Evolutionary conservation across 2,797 vertebrate genomes (phyloP).

Genomic region (Tragelaphus eurycerus): DNA sequence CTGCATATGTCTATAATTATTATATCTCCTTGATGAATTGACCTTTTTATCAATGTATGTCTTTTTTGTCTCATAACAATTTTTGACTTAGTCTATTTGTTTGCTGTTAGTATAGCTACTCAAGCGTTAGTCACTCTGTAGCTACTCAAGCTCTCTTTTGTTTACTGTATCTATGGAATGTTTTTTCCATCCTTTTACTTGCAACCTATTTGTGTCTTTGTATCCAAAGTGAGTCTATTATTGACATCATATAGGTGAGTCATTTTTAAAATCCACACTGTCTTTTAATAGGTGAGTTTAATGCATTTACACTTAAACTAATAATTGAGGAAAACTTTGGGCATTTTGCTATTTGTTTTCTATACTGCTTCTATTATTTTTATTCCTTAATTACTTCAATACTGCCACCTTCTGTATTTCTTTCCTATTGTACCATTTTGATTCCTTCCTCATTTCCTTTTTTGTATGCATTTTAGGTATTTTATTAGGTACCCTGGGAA

Average conservation of each 20-base stretch:
- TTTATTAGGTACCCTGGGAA: neutral
- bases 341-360: neutral
- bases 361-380: neutral
- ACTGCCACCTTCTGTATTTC: neutral
- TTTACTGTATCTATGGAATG: neutral
- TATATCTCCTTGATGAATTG: constrained; percentile 14
- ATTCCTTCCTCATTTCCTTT: neutral
- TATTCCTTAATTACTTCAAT: neutral
- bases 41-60: neutral
- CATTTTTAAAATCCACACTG: neutral
- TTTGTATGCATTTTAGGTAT: neutral
- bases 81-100: neutral
- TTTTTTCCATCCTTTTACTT: neutral
- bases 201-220: neutral
- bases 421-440: neutral
- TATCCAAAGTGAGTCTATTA: neutral
- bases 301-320: constrained; percentile 16
- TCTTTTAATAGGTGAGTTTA: constrained; percentile 7
- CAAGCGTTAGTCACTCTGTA: neutral
- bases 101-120: neutral
- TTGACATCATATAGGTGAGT: neutral
- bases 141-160: neutral
- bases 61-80: neutral
- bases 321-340: neutral
- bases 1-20: neutral